phyloP scores from a whole-genome alignment of 2,888 invertebrate species.

The Tetrapedia diversipes region DNA sequence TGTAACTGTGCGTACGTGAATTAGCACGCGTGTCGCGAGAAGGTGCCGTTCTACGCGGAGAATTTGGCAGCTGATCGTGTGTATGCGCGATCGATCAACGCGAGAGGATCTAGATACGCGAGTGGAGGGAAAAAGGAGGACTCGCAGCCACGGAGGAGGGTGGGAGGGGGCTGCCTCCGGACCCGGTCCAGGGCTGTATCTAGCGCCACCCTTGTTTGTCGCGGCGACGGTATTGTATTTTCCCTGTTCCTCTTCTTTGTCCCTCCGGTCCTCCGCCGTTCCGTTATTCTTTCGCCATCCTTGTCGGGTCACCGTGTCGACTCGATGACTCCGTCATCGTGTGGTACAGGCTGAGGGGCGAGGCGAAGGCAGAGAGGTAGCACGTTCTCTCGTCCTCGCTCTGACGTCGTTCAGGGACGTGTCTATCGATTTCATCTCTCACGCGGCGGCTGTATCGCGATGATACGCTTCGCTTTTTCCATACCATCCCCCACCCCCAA shows the following conservation, averaged over 20 bases:
- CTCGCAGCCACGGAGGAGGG: constrained; percentile 19
- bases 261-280: constrained; percentile 6
- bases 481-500: not conserved
- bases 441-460: constrained; percentile 55
- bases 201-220: constrained; percentile 72
- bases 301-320: constrained; percentile 66
- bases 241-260: constrained; percentile 33
- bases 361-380: constrained; percentile 47
- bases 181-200: constrained; percentile 71
- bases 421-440: constrained; percentile 71
- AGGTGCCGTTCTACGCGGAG: not conserved
- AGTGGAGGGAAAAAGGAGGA: constrained; percentile 40
- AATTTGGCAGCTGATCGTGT: constrained; percentile 37
- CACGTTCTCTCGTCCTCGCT: constrained; percentile 57
- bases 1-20: constrained; percentile 67
- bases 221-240: constrained; percentile 62
- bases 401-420: constrained; percentile 72
- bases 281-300: constrained; percentile 40
- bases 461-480: constrained; percentile 43
- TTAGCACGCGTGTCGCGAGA: constrained; percentile 45
- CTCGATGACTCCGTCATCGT: constrained; percentile 69
- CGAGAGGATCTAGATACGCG: constrained; percentile 38
- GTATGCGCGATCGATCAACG: constrained; percentile 51
- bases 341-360: constrained; percentile 15
- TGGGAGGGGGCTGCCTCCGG: constrained; percentile 57